Percentiles rank a stretch among this genome's conserved stretches.
phyloP scores from a whole-genome alignment of 1,140 invertebrate genomes.

The Ooceraea biroi region DNA sequence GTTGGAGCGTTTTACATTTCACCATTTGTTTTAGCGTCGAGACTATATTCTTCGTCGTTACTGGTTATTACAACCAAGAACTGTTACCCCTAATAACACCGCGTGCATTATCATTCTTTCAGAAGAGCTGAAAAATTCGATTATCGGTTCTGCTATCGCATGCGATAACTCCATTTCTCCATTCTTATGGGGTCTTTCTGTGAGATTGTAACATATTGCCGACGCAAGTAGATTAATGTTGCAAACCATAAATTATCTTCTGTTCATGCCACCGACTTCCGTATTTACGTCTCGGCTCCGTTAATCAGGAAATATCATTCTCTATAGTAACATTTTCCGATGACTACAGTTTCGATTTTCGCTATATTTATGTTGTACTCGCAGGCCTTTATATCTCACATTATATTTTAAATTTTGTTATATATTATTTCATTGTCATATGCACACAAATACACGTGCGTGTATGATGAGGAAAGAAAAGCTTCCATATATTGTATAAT shows the following conservation, averaged over 20 bases:
- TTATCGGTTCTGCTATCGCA: not conserved
- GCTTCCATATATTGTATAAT: too few species aligned
- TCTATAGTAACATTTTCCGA: not conserved
- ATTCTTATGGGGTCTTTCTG: not conserved
- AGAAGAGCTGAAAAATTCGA: conserved; percentile 4
- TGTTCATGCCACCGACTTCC: not conserved
- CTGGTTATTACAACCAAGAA: not conserved
- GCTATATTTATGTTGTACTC: not conserved
- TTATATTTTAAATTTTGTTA: not conserved
- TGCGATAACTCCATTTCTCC: conserved; percentile 22
- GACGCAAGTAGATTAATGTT: conserved; percentile 17
- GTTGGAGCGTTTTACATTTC: not conserved
- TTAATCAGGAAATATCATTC: not conserved
- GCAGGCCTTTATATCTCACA: not conserved
- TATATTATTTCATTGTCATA: not conserved
- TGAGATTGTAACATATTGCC: not conserved
- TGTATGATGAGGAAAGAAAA: too few species aligned
- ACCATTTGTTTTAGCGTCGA: not conserved
- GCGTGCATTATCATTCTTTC: not conserved
- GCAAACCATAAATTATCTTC: not conserved
- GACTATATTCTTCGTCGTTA: not conserved
- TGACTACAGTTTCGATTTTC: not conserved
- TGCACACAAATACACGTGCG: not conserved
- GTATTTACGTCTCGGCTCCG: not conserved
- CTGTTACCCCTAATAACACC: not conserved